A percentile compares a stretch with the other conserved stretches of the same genome.
Conservation (phyloP, 2,888 invertebrate species). For the Athripsodes cinereus region DNA sequence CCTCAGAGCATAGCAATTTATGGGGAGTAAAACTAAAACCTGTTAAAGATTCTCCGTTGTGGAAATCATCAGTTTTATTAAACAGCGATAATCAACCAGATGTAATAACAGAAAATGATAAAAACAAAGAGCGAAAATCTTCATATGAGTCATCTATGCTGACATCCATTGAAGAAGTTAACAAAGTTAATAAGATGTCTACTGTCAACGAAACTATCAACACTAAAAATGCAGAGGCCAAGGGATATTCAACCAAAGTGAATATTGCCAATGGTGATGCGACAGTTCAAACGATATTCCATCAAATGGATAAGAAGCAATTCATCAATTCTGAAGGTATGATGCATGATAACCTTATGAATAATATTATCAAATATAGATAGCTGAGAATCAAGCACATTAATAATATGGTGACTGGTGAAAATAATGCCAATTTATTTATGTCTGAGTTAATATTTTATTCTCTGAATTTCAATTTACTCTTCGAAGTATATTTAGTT, state of each 20-base stretch:
- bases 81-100: constrained; percentile 29
- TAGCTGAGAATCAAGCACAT: no score
- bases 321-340: constrained; percentile 14
- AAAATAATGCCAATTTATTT: no score
- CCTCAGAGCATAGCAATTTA: constrained; percentile 27
- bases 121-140: constrained; percentile 20
- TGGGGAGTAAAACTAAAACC: constrained; percentile 50
- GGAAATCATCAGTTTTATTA: constrained; percentile 42
- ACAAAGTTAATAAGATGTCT: constrained; percentile 6
- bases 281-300: constrained; percentile 37
- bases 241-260: constrained; percentile 54
- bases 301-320: constrained; percentile 21
- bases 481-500: no score
- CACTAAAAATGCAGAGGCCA: constrained; percentile 11
- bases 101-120: background rate
- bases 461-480: no score
- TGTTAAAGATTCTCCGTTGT: constrained; percentile 35
- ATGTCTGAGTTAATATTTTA: no score
- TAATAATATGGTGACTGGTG: no score
- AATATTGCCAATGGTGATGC: constrained; percentile 41
- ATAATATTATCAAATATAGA: background rate
- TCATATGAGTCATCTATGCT: constrained; percentile 25
- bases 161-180: constrained; percentile 8
- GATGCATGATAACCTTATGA: constrained; percentile 2
- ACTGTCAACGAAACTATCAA: background rate